phyloP scores from a whole-genome alignment of 2,113 vertebrate species.

The Vanacampus margaritifer region DNA sequence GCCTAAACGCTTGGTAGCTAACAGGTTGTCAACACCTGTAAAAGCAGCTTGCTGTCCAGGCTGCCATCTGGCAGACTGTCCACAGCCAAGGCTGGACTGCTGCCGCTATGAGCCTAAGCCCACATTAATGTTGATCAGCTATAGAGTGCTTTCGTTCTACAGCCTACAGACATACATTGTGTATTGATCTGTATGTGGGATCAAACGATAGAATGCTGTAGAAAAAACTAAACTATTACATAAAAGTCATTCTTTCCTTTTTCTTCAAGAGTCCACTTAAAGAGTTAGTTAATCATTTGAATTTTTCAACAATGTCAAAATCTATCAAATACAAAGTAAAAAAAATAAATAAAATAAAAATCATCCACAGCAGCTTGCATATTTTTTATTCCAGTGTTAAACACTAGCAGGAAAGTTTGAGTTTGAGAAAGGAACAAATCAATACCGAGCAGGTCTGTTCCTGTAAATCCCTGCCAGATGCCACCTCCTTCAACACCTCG shows the following conservation, averaged over 20 bases:
- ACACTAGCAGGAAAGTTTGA: slow-evolving; percentile 5
- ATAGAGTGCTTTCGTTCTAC: not conserved
- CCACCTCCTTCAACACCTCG: slow-evolving; percentile 30
- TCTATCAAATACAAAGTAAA: not conserved
- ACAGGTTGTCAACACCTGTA: slow-evolving; percentile 33
- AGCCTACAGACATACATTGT: slow-evolving; percentile 23
- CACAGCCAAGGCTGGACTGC: not conserved
- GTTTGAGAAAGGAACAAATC: slow-evolving; percentile 16
- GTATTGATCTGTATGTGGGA: not conserved
- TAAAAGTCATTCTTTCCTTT: not conserved
- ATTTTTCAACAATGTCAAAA: not conserved
- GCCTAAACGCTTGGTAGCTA: slow-evolving; percentile 9
- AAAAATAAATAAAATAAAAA: not conserved
- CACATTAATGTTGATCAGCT: not conserved
- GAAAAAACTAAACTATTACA: not conserved
- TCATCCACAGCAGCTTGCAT: not conserved
- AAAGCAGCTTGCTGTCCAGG: slow-evolving; percentile 13
- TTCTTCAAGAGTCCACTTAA: not conserved
- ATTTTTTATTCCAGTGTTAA: slow-evolving; percentile 9
- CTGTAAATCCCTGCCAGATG: slow-evolving; percentile 29
- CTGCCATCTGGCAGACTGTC: slow-evolving; percentile 12
- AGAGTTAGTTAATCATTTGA: not conserved
- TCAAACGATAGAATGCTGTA: slow-evolving; percentile 22
- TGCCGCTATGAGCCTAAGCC: not conserved
- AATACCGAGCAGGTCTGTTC: slow-evolving; percentile 19